phyloP scores from a whole-genome alignment of 2,113 vertebrate species.

The Rhegmatorhina hoffmannsi region DNA sequence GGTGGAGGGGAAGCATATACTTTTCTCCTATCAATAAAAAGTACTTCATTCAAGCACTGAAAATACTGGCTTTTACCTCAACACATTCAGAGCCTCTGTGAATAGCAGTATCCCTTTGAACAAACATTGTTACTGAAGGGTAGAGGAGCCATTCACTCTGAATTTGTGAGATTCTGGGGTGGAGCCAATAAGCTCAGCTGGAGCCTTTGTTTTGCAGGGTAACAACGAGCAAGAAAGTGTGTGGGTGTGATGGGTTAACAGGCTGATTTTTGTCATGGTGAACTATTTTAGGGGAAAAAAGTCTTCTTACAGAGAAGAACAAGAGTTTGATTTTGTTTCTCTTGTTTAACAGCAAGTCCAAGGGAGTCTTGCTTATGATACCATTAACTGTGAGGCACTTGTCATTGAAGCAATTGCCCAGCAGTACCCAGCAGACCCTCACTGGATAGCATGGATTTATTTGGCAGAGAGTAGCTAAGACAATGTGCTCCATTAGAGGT shows the following conservation, averaged over 20 bases:
- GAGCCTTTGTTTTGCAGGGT: not conserved
- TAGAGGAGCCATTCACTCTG: accelerated
- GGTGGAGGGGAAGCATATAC: accelerated
- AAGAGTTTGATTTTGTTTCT: not conserved
- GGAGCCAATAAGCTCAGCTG: not conserved
- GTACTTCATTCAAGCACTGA: not conserved
- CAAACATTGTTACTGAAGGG: accelerated
- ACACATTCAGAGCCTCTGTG: accelerated
- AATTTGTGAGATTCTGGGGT: not conserved
- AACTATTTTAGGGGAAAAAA: not conserved
- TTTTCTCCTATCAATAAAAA: not conserved
- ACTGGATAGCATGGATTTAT: accelerated
- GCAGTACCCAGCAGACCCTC: not conserved
- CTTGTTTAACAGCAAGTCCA: not conserved
- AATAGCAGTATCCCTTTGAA: not conserved
- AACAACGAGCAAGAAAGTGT: not conserved
- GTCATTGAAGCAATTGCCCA: not conserved
- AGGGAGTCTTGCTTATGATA: not conserved
- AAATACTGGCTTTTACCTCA: not conserved
- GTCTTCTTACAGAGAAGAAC: not conserved
- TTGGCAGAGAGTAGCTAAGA: not conserved
- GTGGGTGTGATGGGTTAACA: not conserved
- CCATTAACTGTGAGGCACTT: accelerated
- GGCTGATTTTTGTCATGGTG: not conserved
- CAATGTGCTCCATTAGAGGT: not conserved